Evolutionary conservation across 2,113 vertebrate species (phyloP).

Genomic region (Columba livia): DNA sequence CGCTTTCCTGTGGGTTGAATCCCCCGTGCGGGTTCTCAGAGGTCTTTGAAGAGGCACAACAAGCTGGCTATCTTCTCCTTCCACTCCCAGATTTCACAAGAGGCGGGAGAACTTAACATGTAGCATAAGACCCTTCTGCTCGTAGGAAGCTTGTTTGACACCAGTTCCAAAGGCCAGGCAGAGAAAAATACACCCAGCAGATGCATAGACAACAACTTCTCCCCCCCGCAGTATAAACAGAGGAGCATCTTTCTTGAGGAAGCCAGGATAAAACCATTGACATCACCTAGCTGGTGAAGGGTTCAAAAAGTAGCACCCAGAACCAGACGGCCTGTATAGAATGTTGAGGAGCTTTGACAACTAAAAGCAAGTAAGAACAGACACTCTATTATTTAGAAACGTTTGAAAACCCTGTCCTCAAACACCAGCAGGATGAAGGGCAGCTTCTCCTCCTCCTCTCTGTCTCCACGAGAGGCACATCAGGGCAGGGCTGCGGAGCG

Average conservation of each 20-base stretch:
- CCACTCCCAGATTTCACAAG: neutral
- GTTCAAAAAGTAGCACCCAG: neutral
- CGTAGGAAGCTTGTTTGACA: neutral
- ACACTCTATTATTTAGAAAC: fast-evolving
- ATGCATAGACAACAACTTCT: neutral
- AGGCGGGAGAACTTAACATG: fast-evolving
- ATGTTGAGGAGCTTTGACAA: neutral
- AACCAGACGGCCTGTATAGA: neutral
- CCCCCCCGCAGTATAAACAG: neutral
- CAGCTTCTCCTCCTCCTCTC: neutral
- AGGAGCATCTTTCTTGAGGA: neutral
- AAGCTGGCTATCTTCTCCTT: neutral
- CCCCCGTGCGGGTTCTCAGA: neutral
- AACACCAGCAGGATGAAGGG: neutral
- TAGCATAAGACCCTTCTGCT: neutral
- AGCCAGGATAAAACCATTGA: neutral
- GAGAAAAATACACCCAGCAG: neutral
- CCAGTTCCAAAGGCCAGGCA: neutral
- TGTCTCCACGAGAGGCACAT: neutral
- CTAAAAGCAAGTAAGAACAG: neutral
- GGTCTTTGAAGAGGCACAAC: neutral
- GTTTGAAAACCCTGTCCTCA: neutral
- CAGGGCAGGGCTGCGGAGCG: neutral
- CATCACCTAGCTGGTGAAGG: neutral
- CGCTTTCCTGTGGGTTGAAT: neutral